These are phyloP conservation scores for Lutjanus argentimaculatus DNA, from an alignment of 2,797 vertebrate species.

Conservation along the genomic window DNA sequence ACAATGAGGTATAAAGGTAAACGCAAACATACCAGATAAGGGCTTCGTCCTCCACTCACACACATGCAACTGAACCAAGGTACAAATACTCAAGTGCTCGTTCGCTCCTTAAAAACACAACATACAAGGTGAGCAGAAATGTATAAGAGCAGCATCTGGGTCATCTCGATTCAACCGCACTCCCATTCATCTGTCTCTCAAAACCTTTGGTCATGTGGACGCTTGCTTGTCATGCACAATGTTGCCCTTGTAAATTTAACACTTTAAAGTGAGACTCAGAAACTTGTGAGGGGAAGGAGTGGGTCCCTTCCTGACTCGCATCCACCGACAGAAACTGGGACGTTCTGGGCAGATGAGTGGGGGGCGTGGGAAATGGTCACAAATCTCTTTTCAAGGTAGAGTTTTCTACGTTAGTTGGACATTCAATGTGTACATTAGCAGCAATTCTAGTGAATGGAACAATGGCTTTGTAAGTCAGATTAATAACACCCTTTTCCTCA, in stretches of 20 bases:
- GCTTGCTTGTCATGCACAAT: slow-evolving; percentile 72
- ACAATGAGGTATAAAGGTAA: slow-evolving; percentile 83
- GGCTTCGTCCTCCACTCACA: slow-evolving; percentile 63
- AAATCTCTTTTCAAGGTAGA: slow-evolving; percentile 59
- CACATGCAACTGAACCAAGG: slow-evolving; percentile 78
- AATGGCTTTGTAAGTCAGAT: slow-evolving; percentile 78
- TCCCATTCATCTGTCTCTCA: slow-evolving; percentile 65
- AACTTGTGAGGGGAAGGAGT: slow-evolving; percentile 45
- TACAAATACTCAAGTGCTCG: slow-evolving; percentile 78
- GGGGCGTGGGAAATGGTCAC: slow-evolving; percentile 33
- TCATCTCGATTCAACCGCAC: slow-evolving; percentile 66
- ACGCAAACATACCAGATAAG: slow-evolving; percentile 70
- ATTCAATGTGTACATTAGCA: slow-evolving; percentile 86
- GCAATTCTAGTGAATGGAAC: slow-evolving; percentile 80
- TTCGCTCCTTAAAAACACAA: slow-evolving; percentile 75
- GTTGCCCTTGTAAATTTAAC: slow-evolving; percentile 56
- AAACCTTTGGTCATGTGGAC: slow-evolving; percentile 81
- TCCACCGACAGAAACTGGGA: slow-evolving; percentile 45
- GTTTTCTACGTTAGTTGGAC: slow-evolving; percentile 77
- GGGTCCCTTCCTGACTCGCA: slow-evolving; percentile 38
- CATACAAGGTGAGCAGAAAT: slow-evolving; percentile 75
- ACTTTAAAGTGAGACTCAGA: slow-evolving; percentile 52
- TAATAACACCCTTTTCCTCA: slow-evolving; percentile 75
- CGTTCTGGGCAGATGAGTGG: slow-evolving; percentile 50
- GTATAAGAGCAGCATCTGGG: slow-evolving; percentile 80